Evolutionary conservation across 1,140 invertebrate genomes (phyloP).

Genomic region (Cataglyphis hispanica): DNA sequence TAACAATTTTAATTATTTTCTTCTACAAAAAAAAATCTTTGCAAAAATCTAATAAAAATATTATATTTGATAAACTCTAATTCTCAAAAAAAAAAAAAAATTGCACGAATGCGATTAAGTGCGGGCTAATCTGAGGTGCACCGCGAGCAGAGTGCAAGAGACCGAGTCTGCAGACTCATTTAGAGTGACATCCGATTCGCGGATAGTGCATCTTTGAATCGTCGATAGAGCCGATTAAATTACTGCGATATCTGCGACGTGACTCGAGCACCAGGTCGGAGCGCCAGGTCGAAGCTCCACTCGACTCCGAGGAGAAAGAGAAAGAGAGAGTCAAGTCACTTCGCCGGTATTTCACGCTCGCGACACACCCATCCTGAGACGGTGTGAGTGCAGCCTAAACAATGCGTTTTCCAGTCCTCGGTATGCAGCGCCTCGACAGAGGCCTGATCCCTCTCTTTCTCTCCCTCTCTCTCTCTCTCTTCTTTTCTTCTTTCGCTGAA

Average conservation of each 20-base stretch:
- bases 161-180: conserved; percentile 23
- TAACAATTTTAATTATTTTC: not conserved
- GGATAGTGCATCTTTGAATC: conserved; percentile 24
- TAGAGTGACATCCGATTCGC: conserved; percentile 41
- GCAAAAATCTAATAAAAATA: not conserved
- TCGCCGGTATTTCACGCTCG: conserved; percentile 77
- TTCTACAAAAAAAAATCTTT: not conserved
- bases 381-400: conserved; percentile 78
- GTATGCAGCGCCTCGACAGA: conserved; percentile 59
- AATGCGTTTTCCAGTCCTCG: conserved; percentile 81
- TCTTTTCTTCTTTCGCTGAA: conserved; percentile 48
- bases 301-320: not conserved
- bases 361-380: conserved; percentile 76
- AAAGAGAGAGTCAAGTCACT: conserved; percentile 56
- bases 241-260: conserved; percentile 50
- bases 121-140: conserved; percentile 50
- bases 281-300: conserved; percentile 11
- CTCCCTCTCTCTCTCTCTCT: conserved; percentile 52
- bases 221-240: conserved; percentile 36
- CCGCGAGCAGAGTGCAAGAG: not conserved
- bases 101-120: not conserved
- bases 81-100: not conserved
- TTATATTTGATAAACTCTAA: not conserved
- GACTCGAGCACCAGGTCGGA: conserved; percentile 48
- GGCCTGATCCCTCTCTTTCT: conserved; percentile 58